Evolutionary conservation across 2,113 vertebrate genomes (phyloP), one percentile per base, ranked within the genome.

Genomic region (Antigone vipio): DNA sequence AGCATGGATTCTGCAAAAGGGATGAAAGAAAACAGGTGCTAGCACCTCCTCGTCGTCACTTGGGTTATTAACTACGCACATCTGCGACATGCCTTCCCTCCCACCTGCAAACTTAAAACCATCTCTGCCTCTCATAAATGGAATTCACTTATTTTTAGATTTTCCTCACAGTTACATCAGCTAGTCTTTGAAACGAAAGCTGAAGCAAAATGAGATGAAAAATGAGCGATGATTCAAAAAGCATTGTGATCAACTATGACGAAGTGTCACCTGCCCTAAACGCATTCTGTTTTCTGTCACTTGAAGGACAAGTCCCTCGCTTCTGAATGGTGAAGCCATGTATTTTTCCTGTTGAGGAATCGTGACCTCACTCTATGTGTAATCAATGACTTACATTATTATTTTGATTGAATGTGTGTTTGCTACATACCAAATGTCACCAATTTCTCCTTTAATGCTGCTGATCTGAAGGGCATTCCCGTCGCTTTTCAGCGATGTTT

Each of bases 61-160:
- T 20, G 32, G 32, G n/a, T 68, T 66, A 88, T 49, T 87, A 60
- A 55, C 47, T 6, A 6, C 3, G 1, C 50, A 21, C 69, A 75
- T 64, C 79, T 81, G 79, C n/a, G 6, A 49, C 27, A 5, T 23
- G 68, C 35, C 73, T 74, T 49, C 91, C 74, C 59, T 63, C 71
- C 58, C 92, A 92, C 79, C 88, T 94, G 92, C 83, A 87, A 77
- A 60, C 76, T 58, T 8, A n/a, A 22, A 69, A 77, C 67, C 56
- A 40, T 45, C 67, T 21, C 92, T 15, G 15, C 62, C 45, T 49
- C 73, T 81, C 49, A 2, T 5, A 62, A 56, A 34, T 0, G 30
- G 30, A 85, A 84, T 45, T 71, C 18, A 38, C 52, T 75, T 91
- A 84, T 94, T 96, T 95, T 95, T 75, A 96, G 86, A 7, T 58